Evolutionary conservation across 2,113 vertebrate species (phyloP), one percentile per base, ranked within the genome.

Genomic region (Hoplias malabaricus): DNA sequence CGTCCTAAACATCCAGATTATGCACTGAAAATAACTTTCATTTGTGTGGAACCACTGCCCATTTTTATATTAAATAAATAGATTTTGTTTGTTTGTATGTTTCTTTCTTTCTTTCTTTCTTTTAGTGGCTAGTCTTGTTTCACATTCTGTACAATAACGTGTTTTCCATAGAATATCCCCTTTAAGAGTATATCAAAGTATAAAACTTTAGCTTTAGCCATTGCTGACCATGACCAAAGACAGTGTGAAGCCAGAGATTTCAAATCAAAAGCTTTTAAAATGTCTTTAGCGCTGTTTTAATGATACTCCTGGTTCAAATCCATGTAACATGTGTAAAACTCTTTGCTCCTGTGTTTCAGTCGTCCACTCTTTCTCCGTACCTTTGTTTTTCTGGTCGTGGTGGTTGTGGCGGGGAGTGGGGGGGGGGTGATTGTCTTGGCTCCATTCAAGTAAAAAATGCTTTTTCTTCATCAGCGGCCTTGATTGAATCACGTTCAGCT

Each of bases 401-500:
- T 73, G 54, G n/a, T n/a, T n/a, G n/a, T n/a, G n/a, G n/a, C n/a
- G n/a, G n/a, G n/a, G n/a, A n/a, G n/a, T n/a, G n/a, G n/a, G n/a
- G n/a, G n/a, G n/a, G n/a, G n/a, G n/a, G n/a, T n/a, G n/a, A n/a
- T n/a, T n/a, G n/a, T 66, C 66, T 78, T 50, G 2, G 54, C 43
- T 74, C 66, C 67, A 14, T 75, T 72, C 36, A 31, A 71, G 69
- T 82, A 69, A 75, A 75, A 66, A 75, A 70, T 67, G 50, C 33
- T 75, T 73, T 84, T 86, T 82, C 77, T 81, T 82, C 75, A 78
- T 86, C 77, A 79, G 79, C 68, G 57, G 65, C 48, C 72, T 75
- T 81, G 81, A 83, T 83, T 84, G 79, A 83, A 85, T 82, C 79
- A 85, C 31, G 69, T 75, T 82, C 82, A 82, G 79, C 69, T 86